Base-by-base conservation (phyloP, 2,888 invertebrate genomes). In the Fragum whitleyi region DNA sequence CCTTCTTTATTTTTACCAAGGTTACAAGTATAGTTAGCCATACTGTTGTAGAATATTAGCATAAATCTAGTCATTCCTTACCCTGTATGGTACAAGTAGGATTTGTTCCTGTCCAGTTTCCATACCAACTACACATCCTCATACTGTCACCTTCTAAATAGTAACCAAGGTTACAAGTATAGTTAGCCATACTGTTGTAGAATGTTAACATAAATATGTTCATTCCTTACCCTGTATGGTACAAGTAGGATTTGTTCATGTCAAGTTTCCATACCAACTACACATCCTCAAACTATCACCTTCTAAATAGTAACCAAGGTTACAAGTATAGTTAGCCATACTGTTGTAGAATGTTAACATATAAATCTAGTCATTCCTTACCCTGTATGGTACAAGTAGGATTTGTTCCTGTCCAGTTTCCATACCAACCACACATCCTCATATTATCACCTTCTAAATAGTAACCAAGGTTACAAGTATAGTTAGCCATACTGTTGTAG, bases 141-240 rank as follows among this genome's bases (percentile, higher is more conserved):
- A 28, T 5, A 51, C 28, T n/a, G 51, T 2, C 1, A 1, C 68
- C 68, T 23, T 21, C 9, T 14, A 76, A 62, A 19, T 26, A 16
- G 26, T 76, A 76, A 23, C 76, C 80, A 29, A 16, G 61, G 61
- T 72, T 51, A 68, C 79, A 79, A 0, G 79, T 67, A 59, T 42
- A 73, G 23, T 11, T 57, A 23, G 57, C 57, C 2, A 11, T 21
- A 6, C 23, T 29, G 47, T 28, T 29, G n/a, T 59, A 75, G 11
- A 9, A 23, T 47, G 68, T 47, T n/a, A 14, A 5, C n/a, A 47
- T 47, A n/a, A n/a, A n/a, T n/a, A n/a, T n/a, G n/a, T n/a, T n/a
- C n/a, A 39, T 39, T 9, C 14, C 39, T 39, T 14, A 59, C 59
- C 59, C 28, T 59, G 23, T 16, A 59, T 59, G 59, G 23, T 19